phyloP scores from a whole-genome alignment of 2,113 vertebrate species.

The Proteles cristata region DNA sequence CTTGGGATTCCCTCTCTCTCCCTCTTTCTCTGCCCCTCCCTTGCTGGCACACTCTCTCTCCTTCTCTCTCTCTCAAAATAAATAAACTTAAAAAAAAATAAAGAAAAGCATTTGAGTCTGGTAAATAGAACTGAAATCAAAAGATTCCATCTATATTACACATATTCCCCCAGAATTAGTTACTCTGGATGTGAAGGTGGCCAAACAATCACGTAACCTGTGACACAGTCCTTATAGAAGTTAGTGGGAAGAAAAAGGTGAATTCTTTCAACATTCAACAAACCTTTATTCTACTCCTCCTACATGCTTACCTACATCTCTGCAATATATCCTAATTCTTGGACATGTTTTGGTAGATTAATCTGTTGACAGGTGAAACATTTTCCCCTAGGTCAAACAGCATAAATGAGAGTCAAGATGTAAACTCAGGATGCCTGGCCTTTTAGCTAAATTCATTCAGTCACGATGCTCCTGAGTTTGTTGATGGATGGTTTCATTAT shows the following conservation, averaged over 20 bases:
- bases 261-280: neutral
- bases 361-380: slow-evolving; percentile 54
- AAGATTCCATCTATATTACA: neutral
- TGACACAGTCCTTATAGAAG: neutral
- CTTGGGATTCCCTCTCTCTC: too few relatives aligned
- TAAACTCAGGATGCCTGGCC: slow-evolving; percentile 11
- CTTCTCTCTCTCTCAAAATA: too few relatives aligned
- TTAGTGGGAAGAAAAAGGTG: neutral
- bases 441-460: slow-evolving; percentile 24
- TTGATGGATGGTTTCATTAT: slow-evolving; percentile 55
- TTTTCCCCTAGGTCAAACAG: slow-evolving; percentile 8
- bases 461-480: slow-evolving; percentile 18
- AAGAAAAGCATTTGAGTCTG: neutral
- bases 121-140: neutral
- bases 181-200: neutral
- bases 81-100: too few relatives aligned
- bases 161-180: neutral
- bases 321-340: slow-evolving; percentile 31
- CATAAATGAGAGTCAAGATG: slow-evolving; percentile 11
- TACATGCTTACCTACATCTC: neutral
- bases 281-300: neutral
- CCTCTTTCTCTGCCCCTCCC: too few relatives aligned
- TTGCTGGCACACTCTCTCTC: rapidly evolving
- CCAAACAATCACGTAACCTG: neutral
- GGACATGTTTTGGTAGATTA: slow-evolving; percentile 54